Base-by-base conservation (phyloP, 2,888 invertebrate genomes). In the Tolmerus cingulatus region DNA sequence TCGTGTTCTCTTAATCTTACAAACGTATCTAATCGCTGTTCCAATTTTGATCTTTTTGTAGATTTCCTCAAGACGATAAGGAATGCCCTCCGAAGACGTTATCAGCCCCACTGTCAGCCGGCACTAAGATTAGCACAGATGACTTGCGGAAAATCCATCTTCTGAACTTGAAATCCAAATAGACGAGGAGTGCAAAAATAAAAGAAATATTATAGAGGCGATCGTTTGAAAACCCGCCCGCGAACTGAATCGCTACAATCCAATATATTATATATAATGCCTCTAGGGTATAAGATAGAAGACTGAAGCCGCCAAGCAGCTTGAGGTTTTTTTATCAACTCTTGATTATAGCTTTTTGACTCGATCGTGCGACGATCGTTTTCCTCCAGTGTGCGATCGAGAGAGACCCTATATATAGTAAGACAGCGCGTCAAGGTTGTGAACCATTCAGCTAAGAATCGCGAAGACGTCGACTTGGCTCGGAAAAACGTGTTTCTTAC, bases 371-470 rank as follows among this genome's bases (percentile, higher is more conserved):
- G 34, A 4, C 40, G 19, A 78, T n/a, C 40, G 57, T 12, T 23
- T 19, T 57, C 57, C 57, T 57, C 57, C 57, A 57, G 57, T 23
- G 19, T 23, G 66, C 43, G 27, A 23, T 23, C 66, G 37, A n/a
- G 78, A 78, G 78, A 43, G 78, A 78, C 23, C 43, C 78, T 78
- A 86, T 88, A 88, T 88, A 88, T 66, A 88, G 86, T 74, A 46
- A 81, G 82, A 51, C 46, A n/a, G 86, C 14, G 57, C 46, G 74
- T 82, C 88, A 88, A 88, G 87, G 86, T 87, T 87, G 79, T 86
- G 87, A 77, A 76, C 86, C 88, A 88, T 86, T 88, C 88, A 55
- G 43, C 46, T 57, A 34, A 46, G 86, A 57, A 88, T 77, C 77
- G 51, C 51, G 5, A 19, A 51, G 34, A 43, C 78, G 78, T 78